Conservation (phyloP, 2,888 invertebrate species). For the Operophtera brumata region DNA sequence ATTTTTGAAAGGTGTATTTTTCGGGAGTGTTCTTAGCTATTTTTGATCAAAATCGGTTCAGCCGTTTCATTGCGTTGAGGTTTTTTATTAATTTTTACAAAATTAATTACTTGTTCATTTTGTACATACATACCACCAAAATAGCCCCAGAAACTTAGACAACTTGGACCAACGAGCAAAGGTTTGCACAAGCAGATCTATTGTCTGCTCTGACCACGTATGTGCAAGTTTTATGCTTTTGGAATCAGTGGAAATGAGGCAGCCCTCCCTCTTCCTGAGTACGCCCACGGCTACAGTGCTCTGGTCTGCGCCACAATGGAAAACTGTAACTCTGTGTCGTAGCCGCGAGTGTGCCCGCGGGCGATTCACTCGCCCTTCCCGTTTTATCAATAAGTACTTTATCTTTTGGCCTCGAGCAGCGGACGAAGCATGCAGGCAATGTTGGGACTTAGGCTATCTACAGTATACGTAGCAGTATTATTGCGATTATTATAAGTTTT, state of each 20-base stretch:
- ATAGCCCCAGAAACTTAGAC: too few relatives aligned
- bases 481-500: too few relatives aligned
- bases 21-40: too few relatives aligned
- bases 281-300: neutral
- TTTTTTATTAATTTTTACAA: too few relatives aligned
- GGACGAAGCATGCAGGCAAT: conserved; percentile 19
- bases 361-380: conserved; percentile 47
- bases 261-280: neutral
- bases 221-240: neutral
- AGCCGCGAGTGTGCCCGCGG: conserved; percentile 35
- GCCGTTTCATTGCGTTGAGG: too few relatives aligned
- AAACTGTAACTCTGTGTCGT: conserved; percentile 40
- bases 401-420: conserved; percentile 48
- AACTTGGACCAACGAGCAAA: too few relatives aligned
- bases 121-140: too few relatives aligned
- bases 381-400: conserved; percentile 61
- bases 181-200: neutral
- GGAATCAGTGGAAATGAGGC: neutral
- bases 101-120: too few relatives aligned
- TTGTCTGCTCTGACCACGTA: neutral
- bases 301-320: conserved; percentile 39
- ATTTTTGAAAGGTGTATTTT: too few relatives aligned
- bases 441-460: neutral
- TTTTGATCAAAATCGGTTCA: too few relatives aligned
- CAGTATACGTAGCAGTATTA: neutral